Conservation (phyloP, 2,797 vertebrate species). For the Perodicticus potto region DNA sequence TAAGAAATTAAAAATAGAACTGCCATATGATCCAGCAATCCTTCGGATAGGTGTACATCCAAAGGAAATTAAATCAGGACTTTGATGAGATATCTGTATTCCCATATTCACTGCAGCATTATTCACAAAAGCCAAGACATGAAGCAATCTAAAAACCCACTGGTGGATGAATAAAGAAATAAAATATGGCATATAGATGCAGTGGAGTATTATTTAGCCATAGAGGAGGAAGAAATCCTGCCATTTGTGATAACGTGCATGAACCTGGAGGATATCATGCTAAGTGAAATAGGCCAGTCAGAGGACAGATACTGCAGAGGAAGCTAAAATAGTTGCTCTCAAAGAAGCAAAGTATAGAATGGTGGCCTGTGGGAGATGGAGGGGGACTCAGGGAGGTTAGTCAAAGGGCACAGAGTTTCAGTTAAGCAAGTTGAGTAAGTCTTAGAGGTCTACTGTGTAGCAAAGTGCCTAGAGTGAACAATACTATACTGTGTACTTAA, state of each 20-base stretch:
- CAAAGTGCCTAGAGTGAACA: not conserved
- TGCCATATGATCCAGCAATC: not conserved
- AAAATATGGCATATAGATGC: no score
- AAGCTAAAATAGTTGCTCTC: not conserved
- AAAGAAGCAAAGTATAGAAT: not conserved
- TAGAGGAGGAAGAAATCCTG: not conserved
- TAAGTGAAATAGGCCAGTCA: not conserved
- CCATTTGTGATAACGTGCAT: not conserved
- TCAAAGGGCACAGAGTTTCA: not conserved
- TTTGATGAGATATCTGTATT: no score
- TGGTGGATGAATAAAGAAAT: not conserved
- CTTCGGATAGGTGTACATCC: not conserved
- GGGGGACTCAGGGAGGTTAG: not conserved
- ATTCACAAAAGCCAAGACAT: not conserved
- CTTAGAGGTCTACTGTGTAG: not conserved
- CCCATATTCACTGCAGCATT: not conserved
- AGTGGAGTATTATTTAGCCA: not conserved
- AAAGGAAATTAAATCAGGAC: not conserved
- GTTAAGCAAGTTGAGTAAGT: not conserved
- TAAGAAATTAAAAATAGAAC: not conserved
- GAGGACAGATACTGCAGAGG: not conserved
- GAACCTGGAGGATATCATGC: not conserved
- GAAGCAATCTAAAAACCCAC: not conserved
- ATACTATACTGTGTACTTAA: not conserved
- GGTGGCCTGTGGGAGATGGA: no score